These are phyloP conservation scores for Globodera rostochiensis DNA, from an alignment of 1,140 invertebrate genomes.

Conservation along the genomic window DNA sequence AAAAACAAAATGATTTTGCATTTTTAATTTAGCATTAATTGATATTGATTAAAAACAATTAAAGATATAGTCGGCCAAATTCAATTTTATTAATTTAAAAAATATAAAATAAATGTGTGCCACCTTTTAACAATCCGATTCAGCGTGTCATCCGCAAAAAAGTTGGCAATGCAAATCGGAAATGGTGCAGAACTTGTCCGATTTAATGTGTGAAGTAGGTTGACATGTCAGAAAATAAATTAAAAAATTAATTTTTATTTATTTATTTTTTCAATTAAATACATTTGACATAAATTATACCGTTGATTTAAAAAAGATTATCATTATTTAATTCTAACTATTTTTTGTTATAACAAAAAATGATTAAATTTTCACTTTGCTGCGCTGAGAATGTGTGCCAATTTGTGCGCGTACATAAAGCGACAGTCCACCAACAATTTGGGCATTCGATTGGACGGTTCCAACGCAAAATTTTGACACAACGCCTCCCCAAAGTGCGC, in stretches of 20 bases:
- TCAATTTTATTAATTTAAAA: background rate
- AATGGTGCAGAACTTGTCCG: background rate
- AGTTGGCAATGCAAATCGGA: background rate
- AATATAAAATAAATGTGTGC: background rate
- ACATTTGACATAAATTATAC: no score
- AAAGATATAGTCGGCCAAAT: no score
- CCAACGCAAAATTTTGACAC: background rate
- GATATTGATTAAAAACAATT: no score
- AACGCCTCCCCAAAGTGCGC: background rate
- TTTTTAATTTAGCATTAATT: no score
- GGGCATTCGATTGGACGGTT: background rate
- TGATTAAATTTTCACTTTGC: background rate
- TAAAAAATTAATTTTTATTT: no score
- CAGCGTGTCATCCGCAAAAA: background rate
- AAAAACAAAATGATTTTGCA: background rate
- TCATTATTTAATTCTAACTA: background rate
- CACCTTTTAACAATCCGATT: background rate
- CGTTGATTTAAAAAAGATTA: no score
- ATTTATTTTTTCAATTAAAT: no score
- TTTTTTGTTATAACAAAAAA: background rate
- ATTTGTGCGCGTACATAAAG: constrained; percentile 2
- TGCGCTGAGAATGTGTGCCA: background rate
- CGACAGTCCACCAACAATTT: background rate
- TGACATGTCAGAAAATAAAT: background rate
- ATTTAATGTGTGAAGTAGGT: background rate